Conservation (phyloP, 2,113 vertebrate genomes). For the Sylvia atricapilla region DNA sequence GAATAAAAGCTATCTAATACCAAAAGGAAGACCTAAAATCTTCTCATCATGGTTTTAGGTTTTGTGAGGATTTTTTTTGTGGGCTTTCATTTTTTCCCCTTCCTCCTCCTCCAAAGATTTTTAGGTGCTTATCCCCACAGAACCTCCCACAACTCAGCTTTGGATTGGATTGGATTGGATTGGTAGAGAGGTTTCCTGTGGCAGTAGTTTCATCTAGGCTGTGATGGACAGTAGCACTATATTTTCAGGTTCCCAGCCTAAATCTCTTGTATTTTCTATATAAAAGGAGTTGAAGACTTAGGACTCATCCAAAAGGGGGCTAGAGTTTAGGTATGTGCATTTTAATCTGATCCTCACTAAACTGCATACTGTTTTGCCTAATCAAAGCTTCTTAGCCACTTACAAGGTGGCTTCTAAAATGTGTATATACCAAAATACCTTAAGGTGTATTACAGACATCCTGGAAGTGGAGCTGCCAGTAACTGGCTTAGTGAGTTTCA, state of each 20-base stretch:
- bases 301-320: background rate
- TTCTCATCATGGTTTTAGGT: background rate
- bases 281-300: background rate
- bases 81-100: background rate
- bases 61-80: background rate
- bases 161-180: background rate
- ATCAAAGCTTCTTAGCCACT: background rate
- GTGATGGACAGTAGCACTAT: background rate
- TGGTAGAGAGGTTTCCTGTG: background rate
- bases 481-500: background rate
- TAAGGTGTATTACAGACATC: background rate
- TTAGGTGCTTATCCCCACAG: background rate
- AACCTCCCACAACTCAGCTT: background rate
- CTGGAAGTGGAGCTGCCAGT: background rate
- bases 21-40: background rate
- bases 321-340: background rate
- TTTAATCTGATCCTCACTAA: background rate
- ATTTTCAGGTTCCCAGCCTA: background rate
- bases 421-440: background rate
- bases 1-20: background rate
- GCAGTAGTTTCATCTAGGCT: background rate
- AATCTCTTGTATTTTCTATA: background rate
- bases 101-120: background rate
- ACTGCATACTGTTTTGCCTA: background rate
- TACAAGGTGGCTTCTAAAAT: background rate